Evolutionary conservation across 2,888 invertebrate genomes (phyloP).

Genomic region (Aplocera efformata): DNA sequence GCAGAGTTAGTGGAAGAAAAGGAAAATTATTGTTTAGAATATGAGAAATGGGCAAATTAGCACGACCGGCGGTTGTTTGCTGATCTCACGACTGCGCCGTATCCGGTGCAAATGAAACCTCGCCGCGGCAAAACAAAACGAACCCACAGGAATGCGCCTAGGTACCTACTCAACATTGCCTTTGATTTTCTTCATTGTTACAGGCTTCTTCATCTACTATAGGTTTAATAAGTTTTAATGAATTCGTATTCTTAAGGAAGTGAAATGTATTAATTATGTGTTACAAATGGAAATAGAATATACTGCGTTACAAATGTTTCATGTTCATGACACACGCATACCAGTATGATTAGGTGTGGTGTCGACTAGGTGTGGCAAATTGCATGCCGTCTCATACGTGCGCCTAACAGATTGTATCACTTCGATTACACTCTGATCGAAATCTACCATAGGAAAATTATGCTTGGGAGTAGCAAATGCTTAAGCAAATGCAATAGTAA

Average conservation of each 20-base stretch:
- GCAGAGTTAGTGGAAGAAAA: constrained; percentile 23
- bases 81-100: constrained; percentile 59
- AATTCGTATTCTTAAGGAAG: background rate
- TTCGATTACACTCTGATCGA: no score
- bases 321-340: constrained; percentile 1
- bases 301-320: background rate
- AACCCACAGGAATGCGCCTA: constrained; percentile 22
- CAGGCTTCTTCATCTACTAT: no score
- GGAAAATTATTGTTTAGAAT: constrained; percentile 47
- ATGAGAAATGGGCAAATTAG: constrained; percentile 49
- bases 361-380: constrained; percentile 5
- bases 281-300: background rate
- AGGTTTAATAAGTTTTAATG: no score
- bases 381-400: constrained; percentile 4
- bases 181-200: background rate
- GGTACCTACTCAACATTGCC: background rate
- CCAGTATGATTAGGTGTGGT: constrained; percentile 2
- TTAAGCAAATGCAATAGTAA: no score
- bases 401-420: background rate
- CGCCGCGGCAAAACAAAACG: constrained; percentile 41
- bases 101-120: constrained; percentile 42
- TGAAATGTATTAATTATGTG: background rate
- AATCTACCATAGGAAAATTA: no score
- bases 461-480: no score
- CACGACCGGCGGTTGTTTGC: constrained; percentile 55